phyloP scores from a whole-genome alignment of 1,140 invertebrate genomes.

The Theocolax elegans region DNA sequence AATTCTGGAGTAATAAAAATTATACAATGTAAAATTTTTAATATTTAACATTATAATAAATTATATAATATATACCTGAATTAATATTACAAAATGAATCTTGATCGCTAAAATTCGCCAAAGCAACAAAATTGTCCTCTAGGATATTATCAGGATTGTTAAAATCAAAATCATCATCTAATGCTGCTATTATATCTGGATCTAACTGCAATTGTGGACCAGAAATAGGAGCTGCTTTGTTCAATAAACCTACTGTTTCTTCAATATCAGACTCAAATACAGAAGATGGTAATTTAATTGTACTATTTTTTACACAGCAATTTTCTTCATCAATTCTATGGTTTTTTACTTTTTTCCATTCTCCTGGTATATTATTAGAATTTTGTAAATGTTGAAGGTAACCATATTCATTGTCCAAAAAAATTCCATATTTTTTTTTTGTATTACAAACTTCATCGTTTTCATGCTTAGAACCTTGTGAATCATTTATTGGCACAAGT shows the following conservation, averaged over 20 bases:
- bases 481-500: constrained; percentile 72
- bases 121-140: constrained; percentile 90
- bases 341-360: constrained; percentile 58
- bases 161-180: constrained; percentile 93
- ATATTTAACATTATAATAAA: background rate
- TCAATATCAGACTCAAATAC: constrained; percentile 91
- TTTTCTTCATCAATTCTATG: background rate
- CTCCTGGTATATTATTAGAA: constrained; percentile 64
- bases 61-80: background rate
- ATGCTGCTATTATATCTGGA: constrained; percentile 90
- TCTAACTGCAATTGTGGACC: constrained; percentile 87
- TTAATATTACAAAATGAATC: constrained; percentile 66
- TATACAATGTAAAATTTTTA: background rate
- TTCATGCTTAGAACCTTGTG: constrained; percentile 66
- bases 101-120: constrained; percentile 73
- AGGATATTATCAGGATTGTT: constrained; percentile 85
- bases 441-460: constrained; percentile 72
- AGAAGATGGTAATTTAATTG: constrained; percentile 78
- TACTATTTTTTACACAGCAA: background rate
- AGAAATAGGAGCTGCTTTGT: constrained; percentile 86
- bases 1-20: no score
- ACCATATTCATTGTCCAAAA: constrained; percentile 95
- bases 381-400: constrained; percentile 94
- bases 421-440: constrained; percentile 91
- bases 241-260: constrained; percentile 88